Base-by-base conservation (phyloP, 1,140 invertebrate genomes). In the Phortica variegata region DNA sequence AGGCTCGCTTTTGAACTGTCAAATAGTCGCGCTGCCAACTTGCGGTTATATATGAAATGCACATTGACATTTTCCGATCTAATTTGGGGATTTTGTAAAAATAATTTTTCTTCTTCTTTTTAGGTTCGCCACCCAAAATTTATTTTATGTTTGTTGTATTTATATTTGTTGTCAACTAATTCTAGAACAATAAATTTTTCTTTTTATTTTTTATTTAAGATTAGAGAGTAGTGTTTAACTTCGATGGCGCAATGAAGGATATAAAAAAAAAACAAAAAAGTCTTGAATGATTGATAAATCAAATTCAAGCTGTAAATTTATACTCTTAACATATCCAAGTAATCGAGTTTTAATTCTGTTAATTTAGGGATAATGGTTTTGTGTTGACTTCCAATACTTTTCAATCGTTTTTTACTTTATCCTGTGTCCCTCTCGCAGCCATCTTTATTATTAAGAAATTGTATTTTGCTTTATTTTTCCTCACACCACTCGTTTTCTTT, bases 401-500 rank as follows among this genome's bases (percentile, higher is more conserved):
- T 29, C 8, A 19, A 26, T 9, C 1, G n/a, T 2, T n/a, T 10
- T 17, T 13, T 26, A n/a, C n/a, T n/a, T n/a, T n/a, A n/a, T n/a
- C n/a, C n/a, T n/a, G n/a, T n/a, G n/a, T n/a, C n/a, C n/a, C n/a
- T n/a, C n/a, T n/a, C n/a, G n/a, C n/a, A n/a, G n/a, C n/a, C n/a
- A n/a, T n/a, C n/a, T n/a, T n/a, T n/a, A n/a, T n/a, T n/a, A n/a
- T n/a, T n/a, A n/a, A n/a, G n/a, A n/a, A n/a, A n/a, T n/a, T n/a
- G n/a, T n/a, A n/a, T n/a, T n/a, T n/a, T n/a, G n/a, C n/a, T n/a
- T 39, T 83, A 95, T 71, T 95, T 95, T 59, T 95, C 91, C 76
- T 98, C 95, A 79, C 95, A 97, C 95, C 95, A 98, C 72, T 97
- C 95, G 76, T 98, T 98, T 73, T 98, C 95, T 73, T 96, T 97